Evolutionary conservation across 2,797 vertebrate species (phyloP).

Genomic region (Platalea minor): DNA sequence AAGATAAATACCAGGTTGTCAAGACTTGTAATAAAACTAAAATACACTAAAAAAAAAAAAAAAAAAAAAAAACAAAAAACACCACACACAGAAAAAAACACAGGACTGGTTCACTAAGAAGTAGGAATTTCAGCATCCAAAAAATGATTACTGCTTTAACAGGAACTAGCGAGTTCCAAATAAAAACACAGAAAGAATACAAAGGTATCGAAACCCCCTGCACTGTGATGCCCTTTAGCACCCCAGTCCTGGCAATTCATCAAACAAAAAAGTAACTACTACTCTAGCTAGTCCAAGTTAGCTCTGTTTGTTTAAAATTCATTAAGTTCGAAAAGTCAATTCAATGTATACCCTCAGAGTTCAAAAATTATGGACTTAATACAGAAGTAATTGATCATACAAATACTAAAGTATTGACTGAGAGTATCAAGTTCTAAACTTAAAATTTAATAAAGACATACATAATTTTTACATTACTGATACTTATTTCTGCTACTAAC

Average conservation of each 20-base stretch:
- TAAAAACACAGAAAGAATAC: constrained; percentile 1
- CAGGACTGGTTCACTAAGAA: constrained; percentile 1
- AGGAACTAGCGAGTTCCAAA: constrained; percentile 40
- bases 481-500: not conserved
- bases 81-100: not conserved
- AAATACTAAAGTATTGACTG: not conserved
- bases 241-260: constrained; percentile 1
- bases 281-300: not conserved
- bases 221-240: not conserved
- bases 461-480: not conserved
- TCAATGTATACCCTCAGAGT: not conserved
- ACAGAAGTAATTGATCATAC: not conserved
- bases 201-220: not conserved
- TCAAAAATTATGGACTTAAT: not conserved
- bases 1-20: not conserved
- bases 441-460: not conserved
- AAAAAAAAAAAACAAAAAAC: no score
- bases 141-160: constrained; percentile 9
- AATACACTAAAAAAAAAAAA: not conserved
- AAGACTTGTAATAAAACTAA: not conserved
- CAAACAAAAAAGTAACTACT: constrained; percentile 33
- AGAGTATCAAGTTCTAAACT: not conserved
- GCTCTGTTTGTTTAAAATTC: constrained; percentile 43
- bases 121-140: not conserved
- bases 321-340: not conserved